Conservation (phyloP, 2,797 vertebrate genomes). For the Enteromius afrohamiltoni region DNA sequence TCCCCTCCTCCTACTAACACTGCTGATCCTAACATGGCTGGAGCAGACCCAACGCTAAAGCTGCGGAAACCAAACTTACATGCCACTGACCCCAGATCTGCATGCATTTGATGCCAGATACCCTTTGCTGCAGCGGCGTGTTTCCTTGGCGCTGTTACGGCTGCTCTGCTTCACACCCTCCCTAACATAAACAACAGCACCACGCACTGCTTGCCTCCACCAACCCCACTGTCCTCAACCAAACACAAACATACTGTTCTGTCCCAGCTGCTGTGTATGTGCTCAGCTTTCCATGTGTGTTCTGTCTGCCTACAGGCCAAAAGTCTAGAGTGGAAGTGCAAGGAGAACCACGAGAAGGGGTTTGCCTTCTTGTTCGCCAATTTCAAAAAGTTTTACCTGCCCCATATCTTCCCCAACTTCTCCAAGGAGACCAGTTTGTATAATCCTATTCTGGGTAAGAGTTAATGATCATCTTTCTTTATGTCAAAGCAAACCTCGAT, state of each 20-base stretch:
- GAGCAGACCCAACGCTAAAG: not conserved
- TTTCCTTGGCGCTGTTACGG: not conserved
- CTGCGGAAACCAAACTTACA: slow-evolving; percentile 17
- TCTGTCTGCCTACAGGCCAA: slow-evolving; percentile 83
- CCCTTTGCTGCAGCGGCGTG: not conserved
- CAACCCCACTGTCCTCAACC: slow-evolving; percentile 39
- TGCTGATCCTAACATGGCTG: slow-evolving; percentile 32
- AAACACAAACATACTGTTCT: slow-evolving; percentile 57
- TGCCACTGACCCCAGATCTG: slow-evolving; percentile 39
- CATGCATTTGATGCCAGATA: slow-evolving; percentile 10
- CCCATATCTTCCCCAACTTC: slow-evolving; percentile 98
- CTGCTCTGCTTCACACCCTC: slow-evolving; percentile 49
- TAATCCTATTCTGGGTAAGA: slow-evolving; percentile 92
- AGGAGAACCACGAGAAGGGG: slow-evolving; percentile 97
- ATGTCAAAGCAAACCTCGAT: not conserved
- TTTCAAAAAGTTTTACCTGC: slow-evolving; percentile 98
- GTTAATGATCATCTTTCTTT: not conserved
- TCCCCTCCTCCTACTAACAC: slow-evolving; percentile 72
- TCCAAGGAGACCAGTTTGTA: slow-evolving; percentile 96
- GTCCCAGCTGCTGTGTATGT: slow-evolving; percentile 9
- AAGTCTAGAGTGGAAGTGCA: slow-evolving; percentile 97
- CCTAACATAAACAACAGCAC: slow-evolving; percentile 66
- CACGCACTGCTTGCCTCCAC: slow-evolving; percentile 64
- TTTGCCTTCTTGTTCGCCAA: slow-evolving; percentile 97
- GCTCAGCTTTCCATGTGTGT: slow-evolving; percentile 23